Conservation (phyloP, 2,888 invertebrate species). For the Limenitis camilla region DNA sequence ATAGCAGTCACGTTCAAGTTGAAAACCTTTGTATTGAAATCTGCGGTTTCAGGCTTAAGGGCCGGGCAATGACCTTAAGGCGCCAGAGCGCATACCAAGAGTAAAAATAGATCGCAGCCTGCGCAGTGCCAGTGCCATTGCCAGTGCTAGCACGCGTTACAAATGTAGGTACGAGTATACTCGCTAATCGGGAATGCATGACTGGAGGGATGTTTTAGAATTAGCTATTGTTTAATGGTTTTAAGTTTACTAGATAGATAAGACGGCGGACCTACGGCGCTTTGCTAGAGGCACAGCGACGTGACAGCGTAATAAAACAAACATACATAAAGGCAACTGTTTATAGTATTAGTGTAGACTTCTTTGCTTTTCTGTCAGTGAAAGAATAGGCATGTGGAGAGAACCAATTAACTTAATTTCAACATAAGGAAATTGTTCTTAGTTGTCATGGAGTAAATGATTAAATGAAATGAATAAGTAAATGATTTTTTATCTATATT, state of each 20-base stretch:
- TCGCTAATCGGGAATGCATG: constrained; percentile 23
- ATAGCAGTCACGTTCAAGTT: constrained; percentile 17
- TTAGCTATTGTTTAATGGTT: not conserved
- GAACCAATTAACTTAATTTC: no score
- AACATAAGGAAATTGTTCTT: no score
- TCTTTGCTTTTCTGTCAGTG: no score
- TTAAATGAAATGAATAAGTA: no score
- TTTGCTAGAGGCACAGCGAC: no score
- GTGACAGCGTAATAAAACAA: no score
- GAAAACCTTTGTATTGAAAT: constrained; percentile 15
- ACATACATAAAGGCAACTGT: no score
- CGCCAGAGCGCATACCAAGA: constrained; percentile 43
- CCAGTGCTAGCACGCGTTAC: constrained; percentile 9
- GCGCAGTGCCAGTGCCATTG: not conserved
- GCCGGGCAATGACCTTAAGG: constrained; percentile 43
- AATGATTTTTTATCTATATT: no score
- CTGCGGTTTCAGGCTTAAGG: constrained; percentile 21
- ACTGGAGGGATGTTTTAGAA: not conserved
- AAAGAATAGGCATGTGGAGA: no score
- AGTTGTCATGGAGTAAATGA: no score
- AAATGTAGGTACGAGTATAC: constrained; percentile 17
- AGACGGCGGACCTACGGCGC: no score
- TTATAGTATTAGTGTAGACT: no score
- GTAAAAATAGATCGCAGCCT: constrained; percentile 34
- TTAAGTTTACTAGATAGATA: not conserved